Evolutionary conservation across 2,888 invertebrate species (phyloP).

Genomic region (Gnatocerus cornutus): DNA sequence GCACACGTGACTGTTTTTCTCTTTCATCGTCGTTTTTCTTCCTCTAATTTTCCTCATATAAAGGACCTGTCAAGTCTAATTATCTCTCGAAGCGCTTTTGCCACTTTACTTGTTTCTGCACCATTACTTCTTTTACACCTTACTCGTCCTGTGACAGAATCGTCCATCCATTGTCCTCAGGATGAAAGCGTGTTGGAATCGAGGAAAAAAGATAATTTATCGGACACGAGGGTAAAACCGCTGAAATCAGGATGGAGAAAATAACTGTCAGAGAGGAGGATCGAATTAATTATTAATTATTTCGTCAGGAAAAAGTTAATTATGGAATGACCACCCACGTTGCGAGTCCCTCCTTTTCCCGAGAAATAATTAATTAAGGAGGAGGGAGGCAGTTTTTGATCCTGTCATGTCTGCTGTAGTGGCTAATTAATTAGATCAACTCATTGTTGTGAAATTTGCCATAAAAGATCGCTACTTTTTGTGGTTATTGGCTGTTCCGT

Average conservation of each 20-base stretch:
- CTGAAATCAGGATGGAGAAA: neutral
- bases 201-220: conserved; percentile 44
- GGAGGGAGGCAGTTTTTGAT: conserved; percentile 15
- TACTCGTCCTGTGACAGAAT: conserved; percentile 46
- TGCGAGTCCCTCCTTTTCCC: conserved; percentile 14
- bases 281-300: conserved; percentile 22
- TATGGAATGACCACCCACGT: conserved; percentile 24
- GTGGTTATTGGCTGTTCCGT: too few species aligned
- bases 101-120: conserved; percentile 53
- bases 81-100: conserved; percentile 46
- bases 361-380: conserved; percentile 27
- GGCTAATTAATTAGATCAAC: conserved; percentile 13
- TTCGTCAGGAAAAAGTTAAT: conserved; percentile 24
- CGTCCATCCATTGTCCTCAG: conserved; percentile 41
- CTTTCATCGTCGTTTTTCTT: conserved; percentile 3
- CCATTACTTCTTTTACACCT: conserved; percentile 52
- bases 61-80: conserved; percentile 49
- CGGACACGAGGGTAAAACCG: conserved; percentile 8
- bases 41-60: conserved; percentile 44
- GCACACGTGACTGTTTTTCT: neutral
- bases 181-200: conserved; percentile 44
- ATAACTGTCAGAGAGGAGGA: neutral
- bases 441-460: neutral
- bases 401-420: conserved; percentile 6
- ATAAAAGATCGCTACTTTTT: neutral